phyloP scores from a whole-genome alignment of 2,113 vertebrate genomes.

The Odocoileus virginianus region DNA sequence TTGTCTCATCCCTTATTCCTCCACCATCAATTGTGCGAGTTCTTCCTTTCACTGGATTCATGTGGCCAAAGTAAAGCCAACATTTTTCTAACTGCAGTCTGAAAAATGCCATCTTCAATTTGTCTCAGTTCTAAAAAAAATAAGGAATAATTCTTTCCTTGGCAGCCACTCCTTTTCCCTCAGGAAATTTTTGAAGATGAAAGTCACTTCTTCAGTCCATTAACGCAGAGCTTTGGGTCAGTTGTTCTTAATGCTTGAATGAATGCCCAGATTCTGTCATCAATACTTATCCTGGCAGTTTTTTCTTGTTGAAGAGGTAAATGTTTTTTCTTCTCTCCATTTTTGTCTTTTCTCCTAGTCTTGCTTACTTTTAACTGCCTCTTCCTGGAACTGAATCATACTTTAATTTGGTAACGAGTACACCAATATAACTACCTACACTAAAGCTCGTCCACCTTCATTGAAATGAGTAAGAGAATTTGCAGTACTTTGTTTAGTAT shows the following conservation, averaged over 20 bases:
- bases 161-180: constrained; percentile 89
- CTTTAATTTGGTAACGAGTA: constrained; percentile 87
- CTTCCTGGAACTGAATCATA: constrained; percentile 76
- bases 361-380: constrained; percentile 72
- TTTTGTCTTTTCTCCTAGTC: constrained; percentile 77
- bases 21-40: constrained; percentile 90
- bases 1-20: constrained; percentile 90
- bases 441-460: constrained; percentile 89
- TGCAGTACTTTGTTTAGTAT: constrained; percentile 85
- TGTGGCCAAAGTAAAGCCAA: constrained; percentile 90
- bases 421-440: constrained; percentile 87
- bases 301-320: constrained; percentile 91
- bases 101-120: constrained; percentile 84
- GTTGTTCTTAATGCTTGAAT: constrained; percentile 89
- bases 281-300: constrained; percentile 92
- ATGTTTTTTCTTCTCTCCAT: constrained; percentile 84
- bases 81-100: constrained; percentile 89
- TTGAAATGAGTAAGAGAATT: constrained; percentile 88
- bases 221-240: constrained; percentile 88
- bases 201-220: constrained; percentile 92
- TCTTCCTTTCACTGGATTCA: constrained; percentile 88
- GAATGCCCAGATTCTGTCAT: constrained; percentile 91
- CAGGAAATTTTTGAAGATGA: constrained; percentile 93
- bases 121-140: constrained; percentile 87
- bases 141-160: constrained; percentile 90